These are phyloP conservation scores for Polydrusus pterygomalis DNA, from an alignment of 2,888 invertebrate genomes.

Conservation along the genomic window DNA sequence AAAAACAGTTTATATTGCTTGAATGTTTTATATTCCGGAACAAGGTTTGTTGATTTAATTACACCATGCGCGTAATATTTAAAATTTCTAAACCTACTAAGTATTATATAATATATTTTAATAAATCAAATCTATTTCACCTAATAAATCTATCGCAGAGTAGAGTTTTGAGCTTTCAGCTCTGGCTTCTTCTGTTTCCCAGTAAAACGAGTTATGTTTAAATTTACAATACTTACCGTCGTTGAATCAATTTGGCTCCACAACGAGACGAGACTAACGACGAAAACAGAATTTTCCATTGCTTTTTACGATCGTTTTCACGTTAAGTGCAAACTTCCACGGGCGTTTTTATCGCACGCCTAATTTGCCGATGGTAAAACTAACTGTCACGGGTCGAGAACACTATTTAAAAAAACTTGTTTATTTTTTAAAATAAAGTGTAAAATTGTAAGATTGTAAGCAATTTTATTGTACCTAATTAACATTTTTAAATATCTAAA, in stretches of 20 bases:
- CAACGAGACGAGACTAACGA: constrained; percentile 10
- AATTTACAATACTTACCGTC: neutral
- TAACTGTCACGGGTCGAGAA: neutral
- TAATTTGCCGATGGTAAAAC: constrained; percentile 34
- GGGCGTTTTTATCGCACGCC: constrained; percentile 31
- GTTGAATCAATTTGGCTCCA: constrained; percentile 16
- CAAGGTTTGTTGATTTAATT: neutral
- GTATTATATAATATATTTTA: no score
- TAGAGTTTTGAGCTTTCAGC: neutral
- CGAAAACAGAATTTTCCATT: constrained; percentile 14
- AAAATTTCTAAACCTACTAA: no score
- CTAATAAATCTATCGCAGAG: no score
- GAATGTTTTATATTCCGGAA: neutral
- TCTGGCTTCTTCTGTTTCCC: neutral
- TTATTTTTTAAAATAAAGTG: neutral
- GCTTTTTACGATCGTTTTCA: constrained; percentile 34
- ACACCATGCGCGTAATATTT: no score
- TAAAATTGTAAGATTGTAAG: no score
- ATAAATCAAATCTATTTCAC: no score
- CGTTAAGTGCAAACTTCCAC: constrained; percentile 36
- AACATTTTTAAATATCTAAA: no score
- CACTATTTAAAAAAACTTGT: constrained; percentile 4
- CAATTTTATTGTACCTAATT: no score
- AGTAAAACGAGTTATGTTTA: neutral
- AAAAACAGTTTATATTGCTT: neutral